Conservation (phyloP, 2,888 invertebrate species). For the Ormyrus thymus region DNA sequence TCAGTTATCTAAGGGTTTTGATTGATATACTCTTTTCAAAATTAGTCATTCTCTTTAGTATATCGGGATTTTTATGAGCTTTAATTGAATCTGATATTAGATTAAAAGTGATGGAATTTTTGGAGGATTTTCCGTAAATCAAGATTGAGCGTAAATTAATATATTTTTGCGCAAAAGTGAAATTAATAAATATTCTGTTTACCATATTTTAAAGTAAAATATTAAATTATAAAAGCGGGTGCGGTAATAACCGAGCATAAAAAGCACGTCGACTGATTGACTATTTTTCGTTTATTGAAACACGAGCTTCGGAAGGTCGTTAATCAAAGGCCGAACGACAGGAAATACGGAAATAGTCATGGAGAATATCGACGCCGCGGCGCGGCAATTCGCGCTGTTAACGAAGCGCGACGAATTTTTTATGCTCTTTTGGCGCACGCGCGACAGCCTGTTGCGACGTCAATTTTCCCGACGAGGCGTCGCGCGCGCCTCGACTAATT, state of each 20-base stretch:
- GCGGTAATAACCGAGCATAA: constrained; percentile 1
- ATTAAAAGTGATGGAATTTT: no score
- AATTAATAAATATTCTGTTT: no score
- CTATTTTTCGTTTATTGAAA: constrained; percentile 26
- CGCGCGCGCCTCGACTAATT: constrained; percentile 33
- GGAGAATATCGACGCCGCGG: constrained; percentile 19
- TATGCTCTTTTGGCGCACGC: constrained; percentile 14
- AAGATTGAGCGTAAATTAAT: no score
- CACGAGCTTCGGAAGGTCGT: constrained; percentile 31
- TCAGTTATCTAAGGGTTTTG: no score
- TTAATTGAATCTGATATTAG: no score
- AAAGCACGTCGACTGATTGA: neutral
- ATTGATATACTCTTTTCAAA: no score
- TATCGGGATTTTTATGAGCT: no score
- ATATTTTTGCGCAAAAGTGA: no score
- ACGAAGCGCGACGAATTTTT: constrained; percentile 44
- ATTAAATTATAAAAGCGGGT: no score
- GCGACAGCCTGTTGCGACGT: constrained; percentile 4
- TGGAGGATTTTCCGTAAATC: no score
- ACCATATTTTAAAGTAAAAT: no score
- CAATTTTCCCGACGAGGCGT: constrained; percentile 2
- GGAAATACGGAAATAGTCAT: constrained; percentile 51
- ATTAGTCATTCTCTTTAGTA: no score
- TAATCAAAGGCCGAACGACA: constrained; percentile 46
- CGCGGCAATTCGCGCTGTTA: constrained; percentile 38